Conservation (phyloP, 2,888 invertebrate species). For the Pteria penguin region DNA sequence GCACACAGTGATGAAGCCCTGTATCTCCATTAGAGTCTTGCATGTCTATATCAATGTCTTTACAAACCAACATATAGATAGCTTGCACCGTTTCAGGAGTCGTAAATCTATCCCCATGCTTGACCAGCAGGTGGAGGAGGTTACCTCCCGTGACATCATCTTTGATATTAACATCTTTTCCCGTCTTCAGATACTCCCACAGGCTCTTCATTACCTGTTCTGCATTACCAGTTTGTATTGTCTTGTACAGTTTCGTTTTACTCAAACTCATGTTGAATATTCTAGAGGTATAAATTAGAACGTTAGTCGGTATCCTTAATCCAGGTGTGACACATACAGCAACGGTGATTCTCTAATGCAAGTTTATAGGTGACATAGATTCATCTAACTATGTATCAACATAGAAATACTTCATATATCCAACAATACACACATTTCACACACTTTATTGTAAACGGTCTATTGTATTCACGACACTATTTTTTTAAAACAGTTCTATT, state of each 20-base stretch:
- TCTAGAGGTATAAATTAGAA: background rate
- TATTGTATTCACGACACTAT: too few species aligned
- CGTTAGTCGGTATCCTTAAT: background rate
- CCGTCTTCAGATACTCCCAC: conserved; percentile 67
- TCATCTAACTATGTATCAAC: too few species aligned
- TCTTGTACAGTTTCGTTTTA: conserved; percentile 80
- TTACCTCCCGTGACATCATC: conserved; percentile 68
- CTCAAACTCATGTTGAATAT: conserved; percentile 60
- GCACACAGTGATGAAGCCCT: conserved; percentile 66
- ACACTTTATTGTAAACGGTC: too few species aligned
- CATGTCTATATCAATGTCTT: conserved; percentile 71
- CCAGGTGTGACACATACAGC: background rate
- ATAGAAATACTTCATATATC: too few species aligned
- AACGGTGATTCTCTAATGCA: background rate
- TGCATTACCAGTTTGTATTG: conserved; percentile 60
- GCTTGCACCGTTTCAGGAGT: conserved; percentile 68
- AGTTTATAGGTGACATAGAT: too few species aligned
- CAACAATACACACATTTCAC: too few species aligned
- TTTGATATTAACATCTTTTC: conserved; percentile 68
- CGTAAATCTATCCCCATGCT: conserved; percentile 65
- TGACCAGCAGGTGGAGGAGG: conserved; percentile 68
- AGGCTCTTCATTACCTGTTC: conserved; percentile 62
- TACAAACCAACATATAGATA: conserved; percentile 72
- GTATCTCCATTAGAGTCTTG: conserved; percentile 68
- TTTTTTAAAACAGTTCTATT: too few species aligned